Evolutionary conservation across 2,888 invertebrate genomes (phyloP).

Genomic region (Pilophorus perplexus): DNA sequence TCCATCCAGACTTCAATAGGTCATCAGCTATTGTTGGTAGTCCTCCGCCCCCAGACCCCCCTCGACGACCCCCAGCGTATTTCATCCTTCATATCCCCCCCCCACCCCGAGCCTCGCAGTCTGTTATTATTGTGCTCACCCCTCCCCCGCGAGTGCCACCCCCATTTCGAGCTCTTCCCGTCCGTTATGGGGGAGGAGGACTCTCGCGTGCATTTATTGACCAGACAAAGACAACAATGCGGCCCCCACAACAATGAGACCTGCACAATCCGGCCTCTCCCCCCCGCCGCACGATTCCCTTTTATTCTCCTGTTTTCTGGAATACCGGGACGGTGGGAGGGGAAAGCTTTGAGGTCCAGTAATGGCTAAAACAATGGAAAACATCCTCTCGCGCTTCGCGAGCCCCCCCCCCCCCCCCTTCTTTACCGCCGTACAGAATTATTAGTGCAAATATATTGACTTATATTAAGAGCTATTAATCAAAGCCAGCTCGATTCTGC

Average conservation of each 20-base stretch:
- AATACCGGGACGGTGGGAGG: conserved; percentile 7
- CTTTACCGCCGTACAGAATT: conserved; percentile 40
- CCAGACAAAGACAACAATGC: conserved; percentile 47
- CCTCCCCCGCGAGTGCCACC: not conserved
- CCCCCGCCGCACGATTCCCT: not conserved
- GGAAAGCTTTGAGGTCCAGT: conserved; percentile 39
- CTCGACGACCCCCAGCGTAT: not conserved
- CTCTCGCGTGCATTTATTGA: conserved; percentile 48
- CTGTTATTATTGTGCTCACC: conserved; percentile 42
- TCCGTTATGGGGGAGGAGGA: conserved; percentile 7
- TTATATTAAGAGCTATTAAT: conserved; percentile 47
- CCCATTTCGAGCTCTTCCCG: conserved; percentile 20
- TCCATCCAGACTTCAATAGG: conserved; percentile 45
- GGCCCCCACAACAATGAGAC: conserved; percentile 45
- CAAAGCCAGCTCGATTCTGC: conserved; percentile 40
- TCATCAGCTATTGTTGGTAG: conserved; percentile 44
- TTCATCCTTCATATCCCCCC: conserved; percentile 1
- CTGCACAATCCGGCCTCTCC: conserved; percentile 45
- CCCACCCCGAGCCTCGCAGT: not conserved
- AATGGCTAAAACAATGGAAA: conserved; percentile 47
- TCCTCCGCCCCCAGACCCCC: not conserved
- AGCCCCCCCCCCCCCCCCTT: not conserved
- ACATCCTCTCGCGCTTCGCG: conserved; percentile 45
- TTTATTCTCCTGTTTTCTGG: not conserved
- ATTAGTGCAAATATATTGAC: conserved; percentile 47